Conservation (phyloP, 2,888 invertebrate species). For the Lacanobia oleracea region DNA sequence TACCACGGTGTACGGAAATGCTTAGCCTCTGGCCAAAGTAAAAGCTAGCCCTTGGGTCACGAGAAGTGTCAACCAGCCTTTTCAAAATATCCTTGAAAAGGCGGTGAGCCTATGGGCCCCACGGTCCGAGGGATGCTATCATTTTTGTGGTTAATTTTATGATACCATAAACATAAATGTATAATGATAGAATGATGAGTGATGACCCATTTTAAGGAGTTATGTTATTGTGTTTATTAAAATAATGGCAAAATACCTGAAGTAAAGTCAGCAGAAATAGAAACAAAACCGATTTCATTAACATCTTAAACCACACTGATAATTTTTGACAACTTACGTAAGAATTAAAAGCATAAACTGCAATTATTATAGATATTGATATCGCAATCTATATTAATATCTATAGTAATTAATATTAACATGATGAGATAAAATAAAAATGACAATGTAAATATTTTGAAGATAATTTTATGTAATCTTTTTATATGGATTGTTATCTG, state of each 20-base stretch:
- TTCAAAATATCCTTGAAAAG: too few relatives aligned
- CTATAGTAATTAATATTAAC: background rate
- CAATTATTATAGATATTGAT: background rate
- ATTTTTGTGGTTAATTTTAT: too few relatives aligned
- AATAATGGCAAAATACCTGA: constrained; percentile 16
- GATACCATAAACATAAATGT: too few relatives aligned
- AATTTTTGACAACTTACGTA: background rate
- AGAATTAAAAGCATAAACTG: background rate
- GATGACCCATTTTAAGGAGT: too few relatives aligned
- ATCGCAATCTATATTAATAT: background rate
- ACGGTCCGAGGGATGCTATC: too few relatives aligned
- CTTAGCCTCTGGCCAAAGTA: too few relatives aligned
- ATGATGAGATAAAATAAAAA: background rate
- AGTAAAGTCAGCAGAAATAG: constrained; percentile 10
- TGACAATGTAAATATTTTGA: background rate
- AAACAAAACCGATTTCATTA: background rate
- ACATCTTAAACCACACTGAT: constrained; percentile 2
- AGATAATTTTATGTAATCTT: background rate
- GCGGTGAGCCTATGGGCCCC: too few relatives aligned
- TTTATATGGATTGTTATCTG: background rate
- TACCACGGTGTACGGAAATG: too few relatives aligned
- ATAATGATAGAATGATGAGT: too few relatives aligned
- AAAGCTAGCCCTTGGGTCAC: too few relatives aligned
- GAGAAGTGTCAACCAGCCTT: too few relatives aligned
- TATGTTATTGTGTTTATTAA: too few relatives aligned